Conservation (phyloP, 2,888 invertebrate genomes). For the Hirtodrosophila duncani region DNA sequence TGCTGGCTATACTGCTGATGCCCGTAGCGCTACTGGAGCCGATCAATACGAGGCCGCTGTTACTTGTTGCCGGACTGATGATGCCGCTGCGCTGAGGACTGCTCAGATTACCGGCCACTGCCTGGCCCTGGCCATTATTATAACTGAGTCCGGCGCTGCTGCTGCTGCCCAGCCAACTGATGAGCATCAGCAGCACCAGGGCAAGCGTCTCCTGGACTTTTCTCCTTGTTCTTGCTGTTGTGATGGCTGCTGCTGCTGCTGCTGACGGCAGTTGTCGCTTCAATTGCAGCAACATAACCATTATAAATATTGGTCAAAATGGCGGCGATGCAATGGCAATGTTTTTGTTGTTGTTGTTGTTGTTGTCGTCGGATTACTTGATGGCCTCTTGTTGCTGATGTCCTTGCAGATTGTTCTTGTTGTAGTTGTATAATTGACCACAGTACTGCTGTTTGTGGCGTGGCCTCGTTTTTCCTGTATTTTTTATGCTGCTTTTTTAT, state of each 20-base stretch:
- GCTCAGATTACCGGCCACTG: slow-evolving; percentile 48
- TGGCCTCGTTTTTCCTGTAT: slow-evolving; percentile 29
- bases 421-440: slow-evolving; percentile 45
- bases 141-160: slow-evolving; percentile 53
- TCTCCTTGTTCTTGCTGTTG: slow-evolving; percentile 40
- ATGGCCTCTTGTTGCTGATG: slow-evolving; percentile 6
- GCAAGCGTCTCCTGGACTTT: slow-evolving; percentile 32
- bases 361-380: slow-evolving; percentile 6
- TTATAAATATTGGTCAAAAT: slow-evolving; percentile 73
- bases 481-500: slow-evolving; percentile 10
- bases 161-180: slow-evolving; percentile 56
- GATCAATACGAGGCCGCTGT: slow-evolving; percentile 59
- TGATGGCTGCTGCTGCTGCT: slow-evolving; percentile 34
- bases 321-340: slow-evolving; percentile 45
- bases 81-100: slow-evolving; percentile 34
- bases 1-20: slow-evolving; percentile 13
- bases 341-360: slow-evolving; percentile 7
- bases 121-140: slow-evolving; percentile 39
- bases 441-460: slow-evolving; percentile 55
- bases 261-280: slow-evolving; percentile 66
- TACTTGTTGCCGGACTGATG: slow-evolving; percentile 37
- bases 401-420: slow-evolving; percentile 12
- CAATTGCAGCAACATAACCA: slow-evolving; percentile 77
- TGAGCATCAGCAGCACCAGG: slow-evolving; percentile 58
- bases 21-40: slow-evolving; percentile 51